Evolutionary conservation across 2,113 vertebrate genomes (phyloP), one percentile per base, ranked within the genome.

Genomic region (Athene noctua): DNA sequence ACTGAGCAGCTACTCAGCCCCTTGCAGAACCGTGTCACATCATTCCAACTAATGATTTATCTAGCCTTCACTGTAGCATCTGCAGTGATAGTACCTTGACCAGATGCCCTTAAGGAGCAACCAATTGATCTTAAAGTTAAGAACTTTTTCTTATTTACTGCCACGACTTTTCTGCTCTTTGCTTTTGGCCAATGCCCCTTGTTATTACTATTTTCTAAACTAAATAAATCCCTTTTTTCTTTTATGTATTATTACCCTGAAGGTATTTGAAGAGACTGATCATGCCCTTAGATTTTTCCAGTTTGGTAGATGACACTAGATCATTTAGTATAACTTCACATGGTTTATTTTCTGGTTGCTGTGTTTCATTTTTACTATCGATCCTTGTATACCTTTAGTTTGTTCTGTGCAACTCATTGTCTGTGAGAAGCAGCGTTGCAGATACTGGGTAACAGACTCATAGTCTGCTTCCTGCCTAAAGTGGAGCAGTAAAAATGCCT

Each of bases 91-190:
- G 46, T 58, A n/a, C 57, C 65, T 86, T 95, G 72, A 57, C 47
- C 74, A 90, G 52, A 86, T 80, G 65, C 67, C 84, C 80, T 86
- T 83, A 90, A 89, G 88, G 61, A 84, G 55, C 62, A 92, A 89
- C 22, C 34, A 84, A 89, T 87, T 97, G 95, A 97, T 96, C 92
- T 96, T 62, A 44, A 83, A 85, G 58, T 95, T 96, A 90, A 96
- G 82, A 93, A 49, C 68, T 92, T 96, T 90, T 92, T 89, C 83
- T 95, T 97, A 96, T 96, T 96, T 97, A 97, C 84, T 90, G 80
- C 79, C 13, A 58, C 78, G 44, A 42, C 44, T 94, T 86, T 95
- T 84, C 49, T 66, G 86, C 94, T 74, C 82, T 92, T 97, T 93
- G 88, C 92, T 96, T 92, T 72, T 66, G 78, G 84, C 57, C 59